Base-by-base conservation (phyloP, 2,888 invertebrate genomes). In the Notocelia uddmanniana region DNA sequence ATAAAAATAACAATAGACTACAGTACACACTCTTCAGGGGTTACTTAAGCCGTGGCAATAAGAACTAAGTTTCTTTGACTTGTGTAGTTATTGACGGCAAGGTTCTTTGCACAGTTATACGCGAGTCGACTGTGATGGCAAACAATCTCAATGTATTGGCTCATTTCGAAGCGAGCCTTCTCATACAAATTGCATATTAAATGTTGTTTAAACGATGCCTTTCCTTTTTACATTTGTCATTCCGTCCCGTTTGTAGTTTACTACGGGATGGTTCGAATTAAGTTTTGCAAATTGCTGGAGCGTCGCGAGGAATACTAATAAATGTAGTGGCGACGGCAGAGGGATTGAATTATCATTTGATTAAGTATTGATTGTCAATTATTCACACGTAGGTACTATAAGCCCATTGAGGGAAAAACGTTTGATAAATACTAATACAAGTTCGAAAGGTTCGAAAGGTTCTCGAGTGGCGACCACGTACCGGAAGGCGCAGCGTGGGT, bases 191-290 rank as follows among this genome's bases (percentile, higher is more conserved):
- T 77, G 85, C 85, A 80, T 78, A 85, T 89, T 89, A 87, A 83
- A 81, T 80, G 77, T 76, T 82, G 75, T 86, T 87, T 86, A 85
- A 89, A 85, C 81, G 84, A 80, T 80, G 85, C 85, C 86, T 89
- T 91, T 91, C 91, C 91, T 89, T 91, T 91, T 87, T 83, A 86
- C 85, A 92, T 92, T 89, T 84, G 86, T 92, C 91, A 92, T 91
- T 91, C 88, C 79, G 81, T 78, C 81, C 80, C 82, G 83, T 84
- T 73, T 73, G 83, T 84, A 80, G 82, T 88, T 88, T 83, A 87
- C 88, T 88, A 88, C 90, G 89, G 89, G 88, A 90, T 88, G 89
- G 85, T 74, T 81, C 74, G 85, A 83, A 86, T 89, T 85, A 83
- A 85, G 82, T 85, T 85, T 86, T 80, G 87, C 88, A 89, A 90